Evolutionary conservation across 2,113 vertebrate species (phyloP).

Genomic region (Etheostoma cragini): DNA sequence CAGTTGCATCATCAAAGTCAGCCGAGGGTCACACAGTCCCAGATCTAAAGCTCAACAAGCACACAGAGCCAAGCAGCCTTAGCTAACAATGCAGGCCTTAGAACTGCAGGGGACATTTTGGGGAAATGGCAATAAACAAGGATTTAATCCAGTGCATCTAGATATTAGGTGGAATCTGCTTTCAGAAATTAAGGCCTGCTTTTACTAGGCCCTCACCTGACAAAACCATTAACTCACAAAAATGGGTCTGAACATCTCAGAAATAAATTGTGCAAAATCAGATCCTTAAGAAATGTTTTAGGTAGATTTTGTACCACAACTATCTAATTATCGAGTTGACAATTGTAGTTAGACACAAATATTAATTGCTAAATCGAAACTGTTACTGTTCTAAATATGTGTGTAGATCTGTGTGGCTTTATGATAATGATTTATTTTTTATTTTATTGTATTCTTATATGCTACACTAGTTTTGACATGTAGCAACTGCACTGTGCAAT

Average conservation of each 20-base stretch:
- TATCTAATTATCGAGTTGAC: slow-evolving; percentile 84
- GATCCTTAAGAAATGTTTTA: slow-evolving; percentile 68
- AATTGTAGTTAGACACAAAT: slow-evolving; percentile 88
- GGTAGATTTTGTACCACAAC: slow-evolving; percentile 90
- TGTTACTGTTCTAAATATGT: slow-evolving; percentile 92
- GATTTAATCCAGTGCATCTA: neutral
- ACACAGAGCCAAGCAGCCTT: slow-evolving; percentile 32
- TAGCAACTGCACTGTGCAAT: slow-evolving; percentile 99
- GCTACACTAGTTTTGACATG: slow-evolving; percentile 98
- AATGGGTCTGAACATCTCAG: slow-evolving; percentile 23
- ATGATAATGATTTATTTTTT: slow-evolving; percentile 85
- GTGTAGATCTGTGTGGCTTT: slow-evolving; percentile 92
- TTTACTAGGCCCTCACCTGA: neutral
- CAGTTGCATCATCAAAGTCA: slow-evolving; percentile 28
- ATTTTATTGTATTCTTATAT: slow-evolving; percentile 88
- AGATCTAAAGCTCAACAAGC: slow-evolving; percentile 23
- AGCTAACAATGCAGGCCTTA: slow-evolving; percentile 14
- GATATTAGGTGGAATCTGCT: neutral
- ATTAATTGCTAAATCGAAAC: slow-evolving; percentile 90
- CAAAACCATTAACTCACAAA: neutral
- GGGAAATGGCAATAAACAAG: neutral
- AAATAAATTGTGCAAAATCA: neutral
- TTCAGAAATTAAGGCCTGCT: neutral
- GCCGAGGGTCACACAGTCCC: slow-evolving; percentile 23
- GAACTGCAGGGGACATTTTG: neutral